These are phyloP conservation scores for Heterohyrax brucei DNA, from an alignment of 2,797 vertebrate genomes.

Conservation along the genomic window DNA sequence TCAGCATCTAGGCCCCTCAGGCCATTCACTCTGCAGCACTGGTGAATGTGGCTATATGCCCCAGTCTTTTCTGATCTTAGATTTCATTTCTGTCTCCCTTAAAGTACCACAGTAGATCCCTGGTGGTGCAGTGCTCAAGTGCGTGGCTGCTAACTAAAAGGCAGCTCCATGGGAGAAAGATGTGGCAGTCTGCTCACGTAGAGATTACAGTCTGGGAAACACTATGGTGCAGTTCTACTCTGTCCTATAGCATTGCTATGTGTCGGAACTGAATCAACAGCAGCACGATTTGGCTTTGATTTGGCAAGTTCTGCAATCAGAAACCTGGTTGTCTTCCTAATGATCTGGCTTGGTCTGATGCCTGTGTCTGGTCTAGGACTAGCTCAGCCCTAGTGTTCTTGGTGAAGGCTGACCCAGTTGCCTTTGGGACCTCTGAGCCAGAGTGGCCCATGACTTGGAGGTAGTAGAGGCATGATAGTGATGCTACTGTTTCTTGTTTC, in stretches of 20 bases:
- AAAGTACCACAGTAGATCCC: not conserved
- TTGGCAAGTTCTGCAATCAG: not conserved
- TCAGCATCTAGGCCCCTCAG: not conserved
- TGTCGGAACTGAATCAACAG: not conserved
- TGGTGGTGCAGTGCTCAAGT: not conserved
- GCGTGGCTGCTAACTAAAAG: not conserved
- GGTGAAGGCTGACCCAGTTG: not conserved
- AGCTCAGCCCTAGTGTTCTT: not conserved
- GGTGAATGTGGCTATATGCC: no score
- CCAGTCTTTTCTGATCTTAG: not conserved
- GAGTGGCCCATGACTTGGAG: not conserved
- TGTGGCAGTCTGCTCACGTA: not conserved
- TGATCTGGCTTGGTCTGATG: not conserved
- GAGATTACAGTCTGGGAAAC: no score
- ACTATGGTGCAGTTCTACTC: not conserved
- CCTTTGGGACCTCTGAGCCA: not conserved
- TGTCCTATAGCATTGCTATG: not conserved
- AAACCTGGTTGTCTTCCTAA: not conserved
- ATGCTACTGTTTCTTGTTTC: conserved; percentile 82
- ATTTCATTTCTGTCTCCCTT: not conserved
- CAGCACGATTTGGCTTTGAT: not conserved
- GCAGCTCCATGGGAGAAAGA: no score
- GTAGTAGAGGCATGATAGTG: not conserved
- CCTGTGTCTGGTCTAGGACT: not conserved
- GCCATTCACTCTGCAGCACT: fast-evolving